Evolutionary conservation across 2,113 vertebrate genomes (phyloP).

Genomic region (Calcarius ornatus): DNA sequence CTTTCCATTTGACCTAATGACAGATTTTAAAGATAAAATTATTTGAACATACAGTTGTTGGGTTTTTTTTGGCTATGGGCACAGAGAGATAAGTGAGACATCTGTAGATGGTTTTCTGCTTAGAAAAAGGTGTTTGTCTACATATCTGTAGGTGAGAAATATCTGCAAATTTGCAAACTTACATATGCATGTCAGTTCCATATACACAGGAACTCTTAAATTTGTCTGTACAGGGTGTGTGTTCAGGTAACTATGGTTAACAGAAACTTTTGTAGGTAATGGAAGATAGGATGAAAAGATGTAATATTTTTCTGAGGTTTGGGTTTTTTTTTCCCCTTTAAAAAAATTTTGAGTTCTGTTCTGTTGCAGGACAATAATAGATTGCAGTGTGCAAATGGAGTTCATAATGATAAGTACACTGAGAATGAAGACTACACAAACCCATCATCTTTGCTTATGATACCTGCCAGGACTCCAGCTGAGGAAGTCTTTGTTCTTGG

Average conservation of each 20-base stretch:
- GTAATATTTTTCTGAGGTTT: background rate
- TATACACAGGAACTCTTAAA: background rate
- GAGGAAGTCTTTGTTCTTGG: background rate
- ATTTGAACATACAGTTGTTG: background rate
- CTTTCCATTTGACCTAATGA: background rate
- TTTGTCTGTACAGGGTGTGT: accelerated
- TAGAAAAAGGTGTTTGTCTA: background rate
- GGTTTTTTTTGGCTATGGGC: background rate
- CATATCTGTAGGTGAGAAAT: background rate
- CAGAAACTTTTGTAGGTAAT: background rate
- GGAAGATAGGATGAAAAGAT: background rate
- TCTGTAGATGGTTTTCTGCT: background rate
- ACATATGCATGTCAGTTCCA: background rate
- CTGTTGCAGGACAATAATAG: background rate
- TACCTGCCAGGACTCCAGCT: background rate
- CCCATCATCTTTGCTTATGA: background rate
- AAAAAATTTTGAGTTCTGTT: background rate
- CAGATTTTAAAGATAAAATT: background rate
- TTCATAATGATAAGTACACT: background rate
- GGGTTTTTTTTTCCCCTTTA: accelerated
- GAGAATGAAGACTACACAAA: background rate
- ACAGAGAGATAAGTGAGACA: background rate
- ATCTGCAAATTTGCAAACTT: background rate
- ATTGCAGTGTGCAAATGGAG: background rate
- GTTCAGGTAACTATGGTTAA: background rate